These are phyloP conservation scores for Mormyrus hasselquistii DNA, from an alignment of 2,797 vertebrate species.

Conservation along the genomic window DNA sequence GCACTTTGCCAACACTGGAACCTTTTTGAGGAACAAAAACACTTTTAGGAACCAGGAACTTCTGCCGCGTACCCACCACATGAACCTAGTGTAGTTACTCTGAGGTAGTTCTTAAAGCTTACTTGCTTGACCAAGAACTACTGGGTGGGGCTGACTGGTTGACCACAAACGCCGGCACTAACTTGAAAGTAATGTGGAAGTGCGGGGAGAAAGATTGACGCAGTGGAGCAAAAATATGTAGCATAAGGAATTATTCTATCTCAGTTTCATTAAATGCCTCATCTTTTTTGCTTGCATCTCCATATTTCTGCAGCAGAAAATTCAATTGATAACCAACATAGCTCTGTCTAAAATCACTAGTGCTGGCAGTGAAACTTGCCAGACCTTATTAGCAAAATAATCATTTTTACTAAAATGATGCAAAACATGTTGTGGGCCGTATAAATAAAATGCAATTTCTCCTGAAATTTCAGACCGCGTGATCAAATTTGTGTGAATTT, in stretches of 20 bases:
- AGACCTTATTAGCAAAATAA: background rate
- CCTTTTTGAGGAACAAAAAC: background rate
- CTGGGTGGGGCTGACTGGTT: background rate
- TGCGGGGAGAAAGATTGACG: background rate
- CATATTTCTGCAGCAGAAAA: background rate
- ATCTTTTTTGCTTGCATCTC: background rate
- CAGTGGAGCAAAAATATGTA: background rate
- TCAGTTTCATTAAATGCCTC: no score
- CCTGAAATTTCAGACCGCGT: background rate
- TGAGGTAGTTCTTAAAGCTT: background rate
- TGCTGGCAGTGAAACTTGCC: background rate
- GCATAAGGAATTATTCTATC: background rate
- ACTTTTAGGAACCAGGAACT: no score
- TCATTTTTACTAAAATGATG: background rate
- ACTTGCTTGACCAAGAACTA: background rate
- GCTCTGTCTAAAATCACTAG: background rate
- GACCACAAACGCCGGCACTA: background rate
- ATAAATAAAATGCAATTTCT: background rate
- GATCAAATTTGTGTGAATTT: background rate
- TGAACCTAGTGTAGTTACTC: background rate
- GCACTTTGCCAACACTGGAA: background rate
- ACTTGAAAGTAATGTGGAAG: background rate
- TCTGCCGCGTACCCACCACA: background rate
- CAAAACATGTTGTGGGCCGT: background rate
- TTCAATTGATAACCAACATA: background rate